A percentile compares a stretch with the other conserved stretches of the same genome.
Conservation (phyloP, 2,888 invertebrate species). For the Drosophila prolongata region DNA sequence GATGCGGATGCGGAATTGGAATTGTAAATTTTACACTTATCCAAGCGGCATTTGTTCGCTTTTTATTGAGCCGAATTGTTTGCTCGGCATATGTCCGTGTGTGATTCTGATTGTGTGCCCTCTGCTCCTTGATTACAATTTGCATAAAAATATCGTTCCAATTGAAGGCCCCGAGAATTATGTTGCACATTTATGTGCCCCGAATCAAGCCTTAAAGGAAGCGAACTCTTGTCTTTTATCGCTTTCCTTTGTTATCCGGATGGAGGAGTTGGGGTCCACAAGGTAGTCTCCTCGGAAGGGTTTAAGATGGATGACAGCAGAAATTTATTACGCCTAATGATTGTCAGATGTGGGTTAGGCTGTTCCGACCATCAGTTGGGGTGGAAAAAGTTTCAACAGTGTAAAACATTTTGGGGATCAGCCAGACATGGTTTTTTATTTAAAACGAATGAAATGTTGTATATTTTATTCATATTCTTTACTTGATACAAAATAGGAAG, state of each 20-base stretch:
- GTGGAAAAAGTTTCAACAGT: background rate
- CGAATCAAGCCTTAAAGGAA: constrained; percentile 55
- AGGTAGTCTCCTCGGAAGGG: constrained; percentile 17
- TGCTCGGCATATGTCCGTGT: constrained; percentile 60
- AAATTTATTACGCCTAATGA: constrained; percentile 62
- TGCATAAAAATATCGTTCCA: constrained; percentile 72
- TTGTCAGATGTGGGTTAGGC: constrained; percentile 35
- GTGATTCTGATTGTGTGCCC: constrained; percentile 44
- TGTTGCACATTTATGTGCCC: constrained; percentile 68
- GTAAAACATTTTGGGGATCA: background rate
- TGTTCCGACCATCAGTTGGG: constrained; percentile 16
- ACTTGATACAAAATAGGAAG: background rate
- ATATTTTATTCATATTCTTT: background rate
- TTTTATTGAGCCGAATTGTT: constrained; percentile 70
- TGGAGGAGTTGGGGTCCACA: constrained; percentile 4
- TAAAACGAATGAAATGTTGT: background rate
- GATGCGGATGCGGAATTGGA: constrained; percentile 45
- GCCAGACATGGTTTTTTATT: background rate
- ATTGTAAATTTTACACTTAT: constrained; percentile 78
- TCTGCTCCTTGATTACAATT: constrained; percentile 69
- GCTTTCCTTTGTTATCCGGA: constrained; percentile 56
- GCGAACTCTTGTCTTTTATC: constrained; percentile 65
- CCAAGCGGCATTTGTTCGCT: constrained; percentile 66
- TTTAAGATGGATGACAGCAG: constrained; percentile 45
- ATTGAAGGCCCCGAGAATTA: constrained; percentile 58